Evolutionary conservation across 2,113 vertebrate species (phyloP), one percentile per base, ranked within the genome.

Genomic region (Martes martes): DNA sequence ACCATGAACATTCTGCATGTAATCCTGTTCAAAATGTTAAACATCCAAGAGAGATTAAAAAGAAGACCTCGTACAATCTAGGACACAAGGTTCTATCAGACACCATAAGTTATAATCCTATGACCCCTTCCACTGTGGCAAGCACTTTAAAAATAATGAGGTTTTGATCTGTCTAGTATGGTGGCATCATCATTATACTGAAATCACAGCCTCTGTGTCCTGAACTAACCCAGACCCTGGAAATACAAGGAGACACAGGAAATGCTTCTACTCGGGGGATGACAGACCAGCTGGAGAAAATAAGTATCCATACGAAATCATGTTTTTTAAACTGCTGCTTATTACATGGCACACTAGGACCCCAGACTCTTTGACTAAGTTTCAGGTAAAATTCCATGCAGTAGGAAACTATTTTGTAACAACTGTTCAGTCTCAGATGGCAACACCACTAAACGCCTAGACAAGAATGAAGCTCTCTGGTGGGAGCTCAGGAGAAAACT

Each of bases 1-100:
- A 5, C 99, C 99, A 0, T 99, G 99, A 61, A 99, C 99, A 0
- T 99, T 99, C 99, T 99, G 99, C 99, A 99, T 99, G 97, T 99
- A 99, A 97, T 99, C 99, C 99, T 99, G 98, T 65, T 76, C 67
- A 63, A 91, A 91, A 97, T 4, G 82, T 74, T 31, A 97, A 95
- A 96, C 52, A 92, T 1, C 95, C 96, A 78, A 52, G 86, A 96
- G 33, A 73, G 33, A 52, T 97, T 91, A 93, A 65, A 61, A 73
- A 42, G 52, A 26, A 33, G 94, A 26, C 14, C 33, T 50, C 42
- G 23, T 3, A 73, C 36, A 57, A 42, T 1, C 61, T 1, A 23
- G 52, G 76, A 82, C 81, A 18, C 9, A n/a, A 61, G 50, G 42
- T 10, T 82, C 91, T 69, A 16, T 7, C 1, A 69, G 57, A 73